These are phyloP conservation scores for Chloropsis cyanopogon DNA, from an alignment of 2,113 vertebrate species.

Conservation along the genomic window DNA sequence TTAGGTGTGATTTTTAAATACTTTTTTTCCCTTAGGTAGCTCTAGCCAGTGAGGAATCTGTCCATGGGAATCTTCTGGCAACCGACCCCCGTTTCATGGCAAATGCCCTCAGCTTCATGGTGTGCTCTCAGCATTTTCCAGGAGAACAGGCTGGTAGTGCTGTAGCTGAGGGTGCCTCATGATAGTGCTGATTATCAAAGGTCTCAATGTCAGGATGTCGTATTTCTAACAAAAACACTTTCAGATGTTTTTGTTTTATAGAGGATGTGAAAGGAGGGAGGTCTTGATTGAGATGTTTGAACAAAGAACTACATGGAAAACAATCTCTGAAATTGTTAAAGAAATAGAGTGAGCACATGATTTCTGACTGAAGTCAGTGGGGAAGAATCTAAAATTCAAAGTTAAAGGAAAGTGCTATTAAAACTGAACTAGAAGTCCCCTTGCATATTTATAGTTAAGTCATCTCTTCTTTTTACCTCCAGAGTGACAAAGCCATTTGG, in stretches of 20 bases:
- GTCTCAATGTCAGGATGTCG: not conserved
- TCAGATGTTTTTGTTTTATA: not conserved
- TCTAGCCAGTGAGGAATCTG: not conserved
- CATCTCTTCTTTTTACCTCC: not conserved
- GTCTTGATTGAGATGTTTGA: not conserved
- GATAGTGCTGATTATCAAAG: not conserved
- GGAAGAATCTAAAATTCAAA: not conserved
- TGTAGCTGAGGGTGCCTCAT: not conserved
- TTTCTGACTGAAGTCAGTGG: not conserved
- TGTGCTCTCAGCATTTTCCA: not conserved
- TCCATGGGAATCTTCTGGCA: not conserved
- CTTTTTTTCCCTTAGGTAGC: not conserved
- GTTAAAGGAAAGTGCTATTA: not conserved
- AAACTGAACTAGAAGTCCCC: not conserved
- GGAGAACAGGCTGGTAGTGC: not conserved
- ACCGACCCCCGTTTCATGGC: not conserved
- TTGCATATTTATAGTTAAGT: not conserved
- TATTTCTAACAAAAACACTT: not conserved
- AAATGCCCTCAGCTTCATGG: rapidly evolving
- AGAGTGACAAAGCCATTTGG: constrained; percentile 34
- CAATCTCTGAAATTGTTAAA: not conserved
- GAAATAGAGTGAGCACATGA: not conserved
- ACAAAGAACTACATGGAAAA: not conserved
- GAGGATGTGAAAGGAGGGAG: not conserved
- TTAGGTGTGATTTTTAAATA: not conserved